Evolutionary conservation across 2,888 invertebrate species (phyloP).

Genomic region (Ypsolopha sequella): DNA sequence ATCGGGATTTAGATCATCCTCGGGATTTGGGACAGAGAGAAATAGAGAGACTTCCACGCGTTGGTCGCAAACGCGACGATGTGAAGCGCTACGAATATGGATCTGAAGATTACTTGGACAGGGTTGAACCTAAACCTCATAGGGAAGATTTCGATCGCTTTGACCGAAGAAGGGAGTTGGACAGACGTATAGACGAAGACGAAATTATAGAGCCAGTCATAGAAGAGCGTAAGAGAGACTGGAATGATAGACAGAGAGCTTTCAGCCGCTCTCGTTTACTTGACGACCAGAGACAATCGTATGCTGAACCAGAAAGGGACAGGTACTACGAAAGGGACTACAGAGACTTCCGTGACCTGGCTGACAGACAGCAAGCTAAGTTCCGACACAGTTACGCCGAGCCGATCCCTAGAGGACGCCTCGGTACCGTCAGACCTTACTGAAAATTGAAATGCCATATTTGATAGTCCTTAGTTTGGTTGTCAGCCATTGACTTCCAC

Average conservation of each 20-base stretch:
- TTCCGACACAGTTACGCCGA: conserved; percentile 78
- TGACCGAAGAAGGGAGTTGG: conserved; percentile 43
- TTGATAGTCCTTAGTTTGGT: not conserved
- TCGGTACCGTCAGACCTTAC: conserved; percentile 62
- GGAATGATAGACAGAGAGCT: conserved; percentile 54
- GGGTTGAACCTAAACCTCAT: conserved; percentile 46
- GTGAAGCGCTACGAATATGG: conserved; percentile 56
- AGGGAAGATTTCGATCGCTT: conserved; percentile 42
- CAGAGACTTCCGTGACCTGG: conserved; percentile 51
- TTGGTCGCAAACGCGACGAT: conserved; percentile 56
- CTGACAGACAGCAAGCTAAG: conserved; percentile 54
- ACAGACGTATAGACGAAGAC: conserved; percentile 58
- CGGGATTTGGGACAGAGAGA: conserved; percentile 51
- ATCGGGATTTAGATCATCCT: conserved; percentile 39
- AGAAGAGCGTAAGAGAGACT: conserved; percentile 51
- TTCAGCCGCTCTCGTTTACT: conserved; percentile 60
- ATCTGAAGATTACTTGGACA: conserved; percentile 52
- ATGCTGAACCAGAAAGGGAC: conserved; percentile 50
- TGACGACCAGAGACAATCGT: conserved; percentile 58
- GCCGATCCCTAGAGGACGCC: conserved; percentile 66
- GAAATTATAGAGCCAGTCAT: conserved; percentile 59
- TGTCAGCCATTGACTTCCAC: not conserved
- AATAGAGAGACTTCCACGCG: conserved; percentile 55
- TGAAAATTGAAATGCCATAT: conserved; percentile 64
- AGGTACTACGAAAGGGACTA: conserved; percentile 57